A percentile compares a stretch with the other conserved stretches of the same genome.
Conservation (phyloP, 2,113 vertebrate genomes). For the Todiramphus saurophagus region DNA sequence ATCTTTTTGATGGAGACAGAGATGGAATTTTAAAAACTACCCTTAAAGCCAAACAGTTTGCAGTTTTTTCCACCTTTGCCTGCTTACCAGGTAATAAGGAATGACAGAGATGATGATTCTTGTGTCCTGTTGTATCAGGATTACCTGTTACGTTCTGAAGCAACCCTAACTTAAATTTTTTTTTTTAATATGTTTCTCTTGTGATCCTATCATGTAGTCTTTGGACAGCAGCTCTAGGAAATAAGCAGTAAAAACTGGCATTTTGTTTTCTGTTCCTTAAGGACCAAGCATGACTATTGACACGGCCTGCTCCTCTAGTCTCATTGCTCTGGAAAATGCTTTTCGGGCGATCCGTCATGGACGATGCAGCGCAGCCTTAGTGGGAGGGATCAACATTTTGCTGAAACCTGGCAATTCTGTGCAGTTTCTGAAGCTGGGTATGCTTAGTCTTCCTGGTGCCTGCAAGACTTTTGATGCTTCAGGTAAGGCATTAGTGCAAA, state of each 20-base stretch:
- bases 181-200: background rate
- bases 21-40: background rate
- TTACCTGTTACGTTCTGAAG: background rate
- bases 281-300: slow-evolving; percentile 92
- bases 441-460: slow-evolving; percentile 89
- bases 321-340: slow-evolving; percentile 87
- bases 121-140: background rate
- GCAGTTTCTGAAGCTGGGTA: slow-evolving; percentile 95
- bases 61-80: background rate
- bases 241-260: background rate
- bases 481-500: slow-evolving; percentile 72
- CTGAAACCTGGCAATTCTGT: slow-evolving; percentile 94
- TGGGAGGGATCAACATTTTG: slow-evolving; percentile 89
- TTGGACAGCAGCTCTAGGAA: background rate
- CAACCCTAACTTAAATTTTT: background rate
- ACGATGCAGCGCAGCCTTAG: slow-evolving; percentile 84
- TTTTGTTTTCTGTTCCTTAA: slow-evolving; percentile 41
- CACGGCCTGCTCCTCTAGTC: slow-evolving; percentile 94
- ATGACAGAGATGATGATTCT: background rate
- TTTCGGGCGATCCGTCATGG: slow-evolving; percentile 86
- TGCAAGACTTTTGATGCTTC: slow-evolving; percentile 90
- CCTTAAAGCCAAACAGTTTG: background rate
- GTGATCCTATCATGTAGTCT: background rate
- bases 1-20: background rate
- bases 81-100: background rate